Conservation (phyloP, 2,113 vertebrate genomes). For the Cichladusa arquata region DNA sequence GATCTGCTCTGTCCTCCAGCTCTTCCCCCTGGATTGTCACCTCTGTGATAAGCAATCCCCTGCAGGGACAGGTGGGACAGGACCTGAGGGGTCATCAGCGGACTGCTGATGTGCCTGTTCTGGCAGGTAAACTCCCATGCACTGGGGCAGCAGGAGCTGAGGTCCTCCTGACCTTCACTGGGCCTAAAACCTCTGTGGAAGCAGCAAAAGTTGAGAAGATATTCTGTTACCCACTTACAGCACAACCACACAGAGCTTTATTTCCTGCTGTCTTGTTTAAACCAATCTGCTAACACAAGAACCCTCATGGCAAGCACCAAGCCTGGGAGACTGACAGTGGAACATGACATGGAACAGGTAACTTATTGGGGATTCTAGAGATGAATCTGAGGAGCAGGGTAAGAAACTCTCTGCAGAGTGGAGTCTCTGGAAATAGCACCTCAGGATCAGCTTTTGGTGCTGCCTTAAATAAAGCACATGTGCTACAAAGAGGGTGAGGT, state of each 20-base stretch:
- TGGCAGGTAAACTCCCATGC: background rate
- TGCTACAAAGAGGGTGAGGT: background rate
- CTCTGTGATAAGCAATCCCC: background rate
- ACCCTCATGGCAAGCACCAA: background rate
- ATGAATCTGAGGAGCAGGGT: background rate
- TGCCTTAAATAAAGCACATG: background rate
- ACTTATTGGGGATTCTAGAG: background rate
- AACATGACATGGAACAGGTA: background rate
- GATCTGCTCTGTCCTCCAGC: background rate
- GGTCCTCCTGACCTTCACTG: background rate
- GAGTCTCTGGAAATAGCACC: background rate
- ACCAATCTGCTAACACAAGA: background rate
- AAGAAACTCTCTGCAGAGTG: background rate
- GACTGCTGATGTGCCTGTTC: background rate
- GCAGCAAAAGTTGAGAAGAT: rapidly evolving
- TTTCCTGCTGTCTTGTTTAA: background rate
- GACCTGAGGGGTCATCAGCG: background rate
- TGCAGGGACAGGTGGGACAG: background rate
- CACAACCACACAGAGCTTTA: background rate
- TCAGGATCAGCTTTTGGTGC: background rate
- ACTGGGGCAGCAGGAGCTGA: background rate
- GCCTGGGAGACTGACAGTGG: background rate
- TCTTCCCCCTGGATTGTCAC: background rate
- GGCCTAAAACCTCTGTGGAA: background rate
- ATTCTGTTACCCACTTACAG: background rate